phyloP scores from a whole-genome alignment of 1,140 invertebrate species.

The Drosophila pseudoananassae region DNA sequence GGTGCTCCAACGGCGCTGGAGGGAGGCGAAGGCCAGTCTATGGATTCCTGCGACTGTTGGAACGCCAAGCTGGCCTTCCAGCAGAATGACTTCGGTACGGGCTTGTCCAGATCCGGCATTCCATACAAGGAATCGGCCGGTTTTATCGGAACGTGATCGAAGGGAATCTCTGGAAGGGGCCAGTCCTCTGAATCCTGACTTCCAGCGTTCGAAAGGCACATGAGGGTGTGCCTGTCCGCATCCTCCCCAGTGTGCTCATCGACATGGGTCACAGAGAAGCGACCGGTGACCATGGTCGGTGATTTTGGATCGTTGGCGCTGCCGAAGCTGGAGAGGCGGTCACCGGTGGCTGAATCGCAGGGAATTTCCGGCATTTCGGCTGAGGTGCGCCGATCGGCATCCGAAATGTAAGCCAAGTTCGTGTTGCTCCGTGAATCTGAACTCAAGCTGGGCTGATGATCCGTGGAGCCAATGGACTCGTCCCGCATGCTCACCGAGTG shows the following conservation, averaged over 20 bases:
- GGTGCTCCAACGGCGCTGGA: constrained; percentile 88
- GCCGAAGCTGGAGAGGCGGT: constrained; percentile 74
- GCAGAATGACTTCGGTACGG: constrained; percentile 81
- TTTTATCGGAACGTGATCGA: constrained; percentile 80
- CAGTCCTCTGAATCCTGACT: constrained; percentile 89
- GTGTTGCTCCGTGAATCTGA: constrained; percentile 91
- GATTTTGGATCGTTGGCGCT: constrained; percentile 85
- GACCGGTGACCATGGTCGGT: constrained; percentile 82
- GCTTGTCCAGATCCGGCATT: constrained; percentile 80
- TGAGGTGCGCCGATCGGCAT: constrained; percentile 90
- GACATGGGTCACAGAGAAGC: constrained; percentile 82
- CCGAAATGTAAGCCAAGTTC: constrained; percentile 89
- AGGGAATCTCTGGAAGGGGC: constrained; percentile 88
- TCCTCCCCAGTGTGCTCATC: constrained; percentile 72
- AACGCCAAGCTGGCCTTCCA: constrained; percentile 80
- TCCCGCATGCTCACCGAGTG: constrained; percentile 92
- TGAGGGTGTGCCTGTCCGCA: constrained; percentile 69
- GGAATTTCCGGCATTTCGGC: constrained; percentile 92
- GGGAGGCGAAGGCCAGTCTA: constrained; percentile 91
- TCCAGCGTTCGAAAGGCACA: constrained; percentile 83
- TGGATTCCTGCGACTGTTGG: constrained; percentile 85
- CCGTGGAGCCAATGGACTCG: constrained; percentile 92
- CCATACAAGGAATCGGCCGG: constrained; percentile 69
- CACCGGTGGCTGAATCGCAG: constrained; percentile 87
- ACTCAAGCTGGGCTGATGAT: constrained; percentile 92